Evolutionary conservation across 2,113 vertebrate genomes (phyloP).

Genomic region (Perca fluviatilis): DNA sequence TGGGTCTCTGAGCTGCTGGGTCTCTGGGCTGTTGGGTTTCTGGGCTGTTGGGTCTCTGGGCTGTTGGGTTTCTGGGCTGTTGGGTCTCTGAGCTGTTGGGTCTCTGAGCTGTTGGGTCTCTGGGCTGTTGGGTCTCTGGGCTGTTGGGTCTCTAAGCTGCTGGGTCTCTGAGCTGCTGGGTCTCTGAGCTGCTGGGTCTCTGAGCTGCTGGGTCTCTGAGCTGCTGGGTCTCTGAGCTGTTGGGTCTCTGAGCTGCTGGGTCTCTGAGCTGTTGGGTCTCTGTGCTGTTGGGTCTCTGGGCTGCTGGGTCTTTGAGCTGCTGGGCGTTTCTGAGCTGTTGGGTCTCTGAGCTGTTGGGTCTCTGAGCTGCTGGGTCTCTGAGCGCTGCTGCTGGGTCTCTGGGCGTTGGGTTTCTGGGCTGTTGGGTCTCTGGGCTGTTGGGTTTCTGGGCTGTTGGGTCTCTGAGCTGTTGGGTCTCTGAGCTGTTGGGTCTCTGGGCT

Average conservation of each 20-base stretch:
- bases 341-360: too few species aligned
- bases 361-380: too few species aligned
- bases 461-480: too few species aligned
- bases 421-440: neutral
- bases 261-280: neutral
- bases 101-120: too few species aligned
- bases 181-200: neutral
- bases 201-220: too few species aligned
- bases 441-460: neutral
- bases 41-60: neutral
- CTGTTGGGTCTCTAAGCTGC: neutral
- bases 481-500: too few species aligned
- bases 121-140: too few species aligned
- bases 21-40: slow-evolving; percentile 1
- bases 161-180: neutral
- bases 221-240: too few species aligned
- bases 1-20: too few species aligned
- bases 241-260: too few species aligned
- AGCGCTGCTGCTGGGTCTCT: too few species aligned
- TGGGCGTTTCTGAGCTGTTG: neutral
- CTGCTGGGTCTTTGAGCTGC: neutral
- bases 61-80: neutral
- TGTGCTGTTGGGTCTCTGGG: neutral
- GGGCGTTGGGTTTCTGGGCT: neutral
- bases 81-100: too few species aligned